Percentiles rank a stretch among this genome's conserved stretches.
These are phyloP conservation scores for Rhagium mordax DNA, from an alignment of 2,888 invertebrate genomes.

Conservation along the genomic window DNA sequence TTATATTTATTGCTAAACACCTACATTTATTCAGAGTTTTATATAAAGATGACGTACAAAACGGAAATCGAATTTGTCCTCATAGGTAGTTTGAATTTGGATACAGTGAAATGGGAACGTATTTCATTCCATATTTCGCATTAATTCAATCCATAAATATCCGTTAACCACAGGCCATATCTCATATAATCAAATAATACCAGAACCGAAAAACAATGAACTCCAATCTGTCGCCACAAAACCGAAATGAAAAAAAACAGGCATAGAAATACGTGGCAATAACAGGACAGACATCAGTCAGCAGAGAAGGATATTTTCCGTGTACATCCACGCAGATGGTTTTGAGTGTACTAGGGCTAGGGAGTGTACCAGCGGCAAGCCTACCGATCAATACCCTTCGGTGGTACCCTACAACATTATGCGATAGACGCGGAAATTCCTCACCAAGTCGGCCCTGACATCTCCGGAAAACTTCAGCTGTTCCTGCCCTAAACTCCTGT, in stretches of 20 bases:
- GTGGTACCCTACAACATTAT: slow-evolving; percentile 50
- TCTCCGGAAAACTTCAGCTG: slow-evolving; percentile 30
- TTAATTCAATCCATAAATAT: slow-evolving; percentile 10
- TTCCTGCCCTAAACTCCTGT: neutral
- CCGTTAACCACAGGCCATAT: slow-evolving; percentile 11
- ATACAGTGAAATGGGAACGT: neutral
- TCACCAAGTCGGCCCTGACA: slow-evolving; percentile 18
- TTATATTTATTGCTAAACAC: too few species aligned
- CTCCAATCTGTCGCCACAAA: slow-evolving; percentile 4
- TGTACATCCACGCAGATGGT: neutral
- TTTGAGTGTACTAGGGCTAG: slow-evolving; percentile 36
- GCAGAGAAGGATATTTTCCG: slow-evolving; percentile 12
- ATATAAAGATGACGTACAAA: too few species aligned
- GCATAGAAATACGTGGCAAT: neutral
- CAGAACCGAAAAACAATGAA: slow-evolving; percentile 21
- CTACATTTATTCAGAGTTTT: too few species aligned
- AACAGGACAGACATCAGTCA: slow-evolving; percentile 10
- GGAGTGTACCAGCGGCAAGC: slow-evolving; percentile 52
- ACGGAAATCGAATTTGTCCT: neutral
- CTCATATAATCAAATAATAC: slow-evolving; percentile 12
- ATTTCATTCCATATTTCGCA: neutral
- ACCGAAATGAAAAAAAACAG: slow-evolving; percentile 9
- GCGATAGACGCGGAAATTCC: slow-evolving; percentile 39
- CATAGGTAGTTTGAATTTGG: neutral
- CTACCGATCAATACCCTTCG: slow-evolving; percentile 55